phyloP scores from a whole-genome alignment of 92 coral and sea anemone species.

The Palythoa heliodiscus region DNA sequence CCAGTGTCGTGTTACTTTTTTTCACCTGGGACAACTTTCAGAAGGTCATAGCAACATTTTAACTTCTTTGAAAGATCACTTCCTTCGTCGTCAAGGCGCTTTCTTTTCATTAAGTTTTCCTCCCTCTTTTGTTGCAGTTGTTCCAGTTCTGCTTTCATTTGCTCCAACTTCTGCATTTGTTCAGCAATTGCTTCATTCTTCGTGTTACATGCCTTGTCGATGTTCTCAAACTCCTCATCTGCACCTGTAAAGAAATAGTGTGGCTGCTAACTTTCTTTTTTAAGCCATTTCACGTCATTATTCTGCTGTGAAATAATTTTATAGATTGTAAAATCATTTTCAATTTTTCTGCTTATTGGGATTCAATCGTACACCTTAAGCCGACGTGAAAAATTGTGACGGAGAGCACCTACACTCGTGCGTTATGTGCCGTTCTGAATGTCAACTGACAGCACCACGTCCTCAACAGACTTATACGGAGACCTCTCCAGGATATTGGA shows the following conservation, averaged over 20 bases:
- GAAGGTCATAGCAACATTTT: background rate
- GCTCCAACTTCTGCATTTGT: slow-evolving; percentile 19
- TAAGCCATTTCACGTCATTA: too few species aligned
- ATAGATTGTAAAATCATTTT: too few species aligned
- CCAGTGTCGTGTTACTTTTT: background rate
- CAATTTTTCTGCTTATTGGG: too few species aligned
- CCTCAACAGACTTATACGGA: too few species aligned
- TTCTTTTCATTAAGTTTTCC: background rate
- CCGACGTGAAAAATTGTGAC: too few species aligned
- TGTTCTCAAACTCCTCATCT: background rate
- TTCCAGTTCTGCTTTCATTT: slow-evolving; percentile 11
- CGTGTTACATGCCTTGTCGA: background rate
- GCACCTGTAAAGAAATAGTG: background rate
- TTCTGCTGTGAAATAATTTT: too few species aligned
- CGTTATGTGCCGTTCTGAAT: too few species aligned
- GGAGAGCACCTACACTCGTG: too few species aligned
- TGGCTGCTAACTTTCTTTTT: too few species aligned
- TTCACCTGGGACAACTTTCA: background rate
- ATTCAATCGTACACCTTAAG: too few species aligned
- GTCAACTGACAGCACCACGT: too few species aligned
- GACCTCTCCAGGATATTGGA: too few species aligned
- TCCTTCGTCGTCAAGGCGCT: slow-evolving; percentile 20
- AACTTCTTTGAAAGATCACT: background rate
- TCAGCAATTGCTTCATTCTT: background rate
- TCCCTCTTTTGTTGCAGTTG: background rate